A percentile compares a stretch with the other conserved stretches of the same genome.
These are phyloP conservation scores for Pyrgilauda ruficollis DNA, from an alignment of 2,113 vertebrate species.

Conservation along the genomic window DNA sequence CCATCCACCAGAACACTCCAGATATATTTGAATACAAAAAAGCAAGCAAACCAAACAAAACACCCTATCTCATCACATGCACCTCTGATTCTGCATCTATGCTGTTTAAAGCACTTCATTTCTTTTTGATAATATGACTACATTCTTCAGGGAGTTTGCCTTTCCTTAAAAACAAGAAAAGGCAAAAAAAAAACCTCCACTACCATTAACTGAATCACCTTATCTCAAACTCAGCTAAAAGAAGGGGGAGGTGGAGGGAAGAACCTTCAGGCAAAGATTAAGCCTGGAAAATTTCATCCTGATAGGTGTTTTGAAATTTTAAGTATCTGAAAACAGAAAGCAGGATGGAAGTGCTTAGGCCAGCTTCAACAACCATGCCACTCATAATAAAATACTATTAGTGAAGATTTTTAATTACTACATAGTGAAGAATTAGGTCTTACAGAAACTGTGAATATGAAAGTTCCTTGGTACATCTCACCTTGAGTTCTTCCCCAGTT, in stretches of 20 bases:
- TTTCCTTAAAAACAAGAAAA: neutral
- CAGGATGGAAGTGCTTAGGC: slow-evolving; percentile 28
- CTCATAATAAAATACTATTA: neutral
- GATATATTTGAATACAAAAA: neutral
- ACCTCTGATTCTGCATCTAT: neutral
- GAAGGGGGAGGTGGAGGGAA: slow-evolving; percentile 23
- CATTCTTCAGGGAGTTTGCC: neutral
- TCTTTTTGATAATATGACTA: neutral
- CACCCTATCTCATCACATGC: neutral
- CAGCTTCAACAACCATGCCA: neutral
- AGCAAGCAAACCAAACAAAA: neutral
- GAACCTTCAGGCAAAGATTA: slow-evolving; percentile 63
- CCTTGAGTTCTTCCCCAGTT: neutral
- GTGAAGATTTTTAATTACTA: neutral
- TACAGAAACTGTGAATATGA: neutral
- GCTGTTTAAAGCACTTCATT: neutral
- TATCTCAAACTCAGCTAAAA: slow-evolving; percentile 40
- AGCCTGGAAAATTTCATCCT: slow-evolving; percentile 57
- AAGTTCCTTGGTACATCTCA: neutral
- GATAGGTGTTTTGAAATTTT: slow-evolving; percentile 45
- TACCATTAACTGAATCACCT: slow-evolving; percentile 10
- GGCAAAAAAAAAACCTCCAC: neutral
- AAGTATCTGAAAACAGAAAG: slow-evolving; percentile 49
- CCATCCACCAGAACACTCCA: neutral
- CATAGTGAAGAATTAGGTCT: neutral